These are phyloP conservation scores for Andinoacara biseriatus DNA, from an alignment of 2,113 vertebrate genomes.

Conservation along the genomic window DNA sequence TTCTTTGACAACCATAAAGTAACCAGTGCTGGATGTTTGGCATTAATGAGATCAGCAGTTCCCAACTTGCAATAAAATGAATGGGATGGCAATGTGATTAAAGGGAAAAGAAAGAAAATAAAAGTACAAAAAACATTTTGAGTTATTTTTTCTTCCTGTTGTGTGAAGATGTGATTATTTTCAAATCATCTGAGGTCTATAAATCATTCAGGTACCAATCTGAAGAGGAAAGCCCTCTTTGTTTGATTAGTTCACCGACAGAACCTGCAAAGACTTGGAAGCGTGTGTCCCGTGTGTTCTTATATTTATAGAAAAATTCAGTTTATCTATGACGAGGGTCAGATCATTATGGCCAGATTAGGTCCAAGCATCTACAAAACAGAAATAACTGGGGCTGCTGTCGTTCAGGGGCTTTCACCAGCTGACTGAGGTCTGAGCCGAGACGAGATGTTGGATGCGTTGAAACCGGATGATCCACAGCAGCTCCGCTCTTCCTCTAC, in stretches of 20 bases:
- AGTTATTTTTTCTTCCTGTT: neutral
- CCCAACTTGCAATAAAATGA: neutral
- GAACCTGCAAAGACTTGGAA: neutral
- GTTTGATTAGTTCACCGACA: neutral
- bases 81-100: neutral
- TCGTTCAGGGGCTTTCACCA: neutral
- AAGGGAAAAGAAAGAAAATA: slow-evolving; percentile 6
- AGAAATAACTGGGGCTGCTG: neutral
- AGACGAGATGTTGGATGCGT: neutral
- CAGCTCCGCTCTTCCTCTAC: neutral
- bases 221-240: neutral
- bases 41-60: slow-evolving; percentile 10
- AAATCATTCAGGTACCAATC: slow-evolving; percentile 1
- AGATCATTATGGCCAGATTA: neutral
- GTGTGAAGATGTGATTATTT: slow-evolving; percentile 1
- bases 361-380: neutral
- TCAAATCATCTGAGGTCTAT: neutral
- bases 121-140: neutral
- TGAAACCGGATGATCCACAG: neutral
- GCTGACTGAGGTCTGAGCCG: neutral
- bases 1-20: slow-evolving; percentile 10
- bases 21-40: neutral
- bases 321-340: neutral
- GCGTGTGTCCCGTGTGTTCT: too few species aligned
- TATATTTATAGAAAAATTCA: too few species aligned